Evolutionary conservation across 1,140 invertebrate genomes (phyloP), one percentile per base, ranked within the genome.

Genomic region (Pinna nobilis): DNA sequence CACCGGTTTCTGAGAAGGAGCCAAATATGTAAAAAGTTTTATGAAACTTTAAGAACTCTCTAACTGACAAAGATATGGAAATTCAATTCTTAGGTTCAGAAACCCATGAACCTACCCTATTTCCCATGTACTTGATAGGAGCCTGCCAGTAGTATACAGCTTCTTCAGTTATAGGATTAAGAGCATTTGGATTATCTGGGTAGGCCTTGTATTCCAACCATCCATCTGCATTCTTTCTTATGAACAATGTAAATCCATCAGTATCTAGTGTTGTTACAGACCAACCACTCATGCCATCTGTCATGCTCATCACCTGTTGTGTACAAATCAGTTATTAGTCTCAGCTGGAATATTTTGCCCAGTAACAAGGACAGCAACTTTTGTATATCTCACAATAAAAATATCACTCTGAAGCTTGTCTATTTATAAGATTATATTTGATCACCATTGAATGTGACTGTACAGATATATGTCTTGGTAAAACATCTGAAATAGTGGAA

Each of bases 121-220:
- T 90, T 0, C 91, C 90, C 63, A 89, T 81, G 75, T 93, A 91
- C 70, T 89, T 87, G 69, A 92, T 86, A 4, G 96, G 96, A 32
- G 95, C 95, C 67, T 94, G 88, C 96, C 97, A 99, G 88, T 96
- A 99, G 82, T 95, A 96, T 51, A 93, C 92, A 78, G 94, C 93
- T 82, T 93, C 92, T 57, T 75, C 60, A 13, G 60, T 51, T 1
- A 25, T 25, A 25, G 63, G 30, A 20, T 74, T 67, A 2, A 81
- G 33, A n/a, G 67, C 59, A 57, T 81, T 81, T 51, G 78, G 76
- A 49, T 47, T 77, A 3, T 64, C 59, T 32, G 74, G 71, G 85
- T 76, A 89, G 7, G 76, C 81, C 53, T 79, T 77, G 23, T 82
- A 77, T 53, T 79, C 80, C 20, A 83, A 32, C 78, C 80, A 81